Base-by-base conservation (phyloP, 2,113 vertebrate species). In the Myanophis thanlyinensis region DNA sequence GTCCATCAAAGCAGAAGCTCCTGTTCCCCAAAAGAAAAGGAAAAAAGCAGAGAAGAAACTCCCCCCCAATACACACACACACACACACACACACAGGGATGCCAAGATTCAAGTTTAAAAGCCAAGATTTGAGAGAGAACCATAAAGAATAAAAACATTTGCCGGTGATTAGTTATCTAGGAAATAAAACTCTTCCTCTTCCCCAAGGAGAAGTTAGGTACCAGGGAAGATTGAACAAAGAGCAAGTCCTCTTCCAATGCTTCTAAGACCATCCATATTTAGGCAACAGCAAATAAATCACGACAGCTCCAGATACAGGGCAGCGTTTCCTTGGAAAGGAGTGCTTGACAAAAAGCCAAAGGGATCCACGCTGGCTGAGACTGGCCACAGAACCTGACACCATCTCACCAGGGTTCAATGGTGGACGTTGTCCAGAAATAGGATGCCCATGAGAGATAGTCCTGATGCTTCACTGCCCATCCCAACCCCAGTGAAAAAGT, bases 231-330 rank as follows among this genome's bases (percentile, higher is more conserved):
- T 85, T 62, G 91, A 93, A 87, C 84, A 30, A 51, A 44, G 46
- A 40, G 5, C 11, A 73, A 89, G 92, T 51, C 35, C 93, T 94
- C 90, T 93, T 88, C 86, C 0, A 0, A 67, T 1, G 95, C 87
- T 93, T 96, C 93, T 52, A 95, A 89, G 23, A 95, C 92, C 44
- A 87, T 89, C 95, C 96, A 95, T 96, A 97, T 95, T 96, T 95
- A 96, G 96, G 5, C 88, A 85, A 92, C 35, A 92, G 93, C 90
- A 95, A 89, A 93, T 91, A 92, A 93, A 96, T 95, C 93, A 92
- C 93, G 35, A 48, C 53, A 85, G 89, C 59, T 89, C 91, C 89
- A 67, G 3, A 0, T 5, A 90, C 91, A 2, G 91, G 85, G 22
- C 67, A 90, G 52, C 20, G 40, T 93, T 90, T 40, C 73, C 12